phyloP scores from a whole-genome alignment of 2,888 invertebrate species.

The Nomada hirtipes region DNA sequence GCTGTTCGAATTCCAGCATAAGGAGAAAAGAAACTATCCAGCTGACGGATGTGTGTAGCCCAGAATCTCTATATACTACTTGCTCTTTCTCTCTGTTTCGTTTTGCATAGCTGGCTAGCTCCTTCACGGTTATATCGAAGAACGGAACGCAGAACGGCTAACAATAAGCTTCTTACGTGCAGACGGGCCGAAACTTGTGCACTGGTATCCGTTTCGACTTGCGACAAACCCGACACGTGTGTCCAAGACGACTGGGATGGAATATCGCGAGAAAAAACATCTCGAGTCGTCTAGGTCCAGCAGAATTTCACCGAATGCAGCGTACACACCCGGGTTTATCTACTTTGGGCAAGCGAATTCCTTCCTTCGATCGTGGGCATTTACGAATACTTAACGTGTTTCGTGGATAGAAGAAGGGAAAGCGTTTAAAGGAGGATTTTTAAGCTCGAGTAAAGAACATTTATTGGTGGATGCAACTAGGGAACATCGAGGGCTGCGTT shows the following conservation, averaged over 20 bases:
- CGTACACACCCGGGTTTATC: conserved; percentile 28
- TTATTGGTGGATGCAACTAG: no score
- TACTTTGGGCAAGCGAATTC: conserved; percentile 29
- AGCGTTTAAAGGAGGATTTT: no score
- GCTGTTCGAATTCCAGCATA: conserved; percentile 10
- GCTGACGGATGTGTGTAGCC: conserved; percentile 23
- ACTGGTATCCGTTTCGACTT: conserved; percentile 22
- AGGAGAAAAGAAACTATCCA: conserved; percentile 16
- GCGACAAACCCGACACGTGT: conserved; percentile 26
- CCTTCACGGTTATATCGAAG: conserved; percentile 37
- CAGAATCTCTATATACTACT: background rate
- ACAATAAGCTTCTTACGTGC: conserved; percentile 48
- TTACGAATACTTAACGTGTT: background rate
- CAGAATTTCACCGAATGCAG: conserved; percentile 30
- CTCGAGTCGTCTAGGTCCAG: conserved; percentile 1
- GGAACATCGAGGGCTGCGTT: no score
- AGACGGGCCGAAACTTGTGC: conserved; percentile 25
- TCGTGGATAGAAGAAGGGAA: background rate
- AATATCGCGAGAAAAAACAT: conserved; percentile 32
- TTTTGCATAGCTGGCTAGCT: conserved; percentile 34
- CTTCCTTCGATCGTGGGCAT: background rate
- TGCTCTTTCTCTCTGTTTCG: background rate
- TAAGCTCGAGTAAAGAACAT: no score
- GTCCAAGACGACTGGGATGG: conserved; percentile 5
- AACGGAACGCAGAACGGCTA: conserved; percentile 30